Conservation (phyloP, 2,113 vertebrate species). For the Toxotes chatareus region DNA sequence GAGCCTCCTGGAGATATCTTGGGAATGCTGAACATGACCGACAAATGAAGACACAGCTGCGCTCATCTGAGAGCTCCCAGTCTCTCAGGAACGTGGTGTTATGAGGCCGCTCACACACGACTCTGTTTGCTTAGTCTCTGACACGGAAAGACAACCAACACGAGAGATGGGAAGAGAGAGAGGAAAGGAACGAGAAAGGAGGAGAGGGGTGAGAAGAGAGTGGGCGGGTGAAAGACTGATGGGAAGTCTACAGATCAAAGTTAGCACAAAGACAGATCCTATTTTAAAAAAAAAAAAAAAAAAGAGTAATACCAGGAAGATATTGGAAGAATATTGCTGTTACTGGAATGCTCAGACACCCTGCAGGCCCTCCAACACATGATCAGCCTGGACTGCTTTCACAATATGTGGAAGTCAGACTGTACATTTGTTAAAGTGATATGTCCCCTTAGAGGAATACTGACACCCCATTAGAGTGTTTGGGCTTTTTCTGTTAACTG, state of each 20-base stretch:
- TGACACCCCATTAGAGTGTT: not conserved
- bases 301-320: slow-evolving; percentile 19
- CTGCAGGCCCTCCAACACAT: slow-evolving; percentile 11
- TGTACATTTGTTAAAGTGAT: slow-evolving; percentile 11
- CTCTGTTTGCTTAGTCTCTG: slow-evolving; percentile 84
- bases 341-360: slow-evolving; percentile 20
- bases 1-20: slow-evolving; percentile 70
- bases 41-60: slow-evolving; percentile 79
- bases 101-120: slow-evolving; percentile 75
- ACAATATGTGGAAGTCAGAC: slow-evolving; percentile 14
- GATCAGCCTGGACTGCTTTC: slow-evolving; percentile 20
- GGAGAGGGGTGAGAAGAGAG: slow-evolving; percentile 10
- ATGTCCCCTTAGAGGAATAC: not conserved
- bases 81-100: slow-evolving; percentile 70
- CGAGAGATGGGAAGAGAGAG: slow-evolving; percentile 36
- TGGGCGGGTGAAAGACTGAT: slow-evolving; percentile 30
- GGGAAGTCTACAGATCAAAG: slow-evolving; percentile 42
- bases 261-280: slow-evolving; percentile 24
- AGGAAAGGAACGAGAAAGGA: not conserved
- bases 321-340: slow-evolving; percentile 9
- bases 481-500: not conserved
- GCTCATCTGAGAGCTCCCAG: slow-evolving; percentile 52
- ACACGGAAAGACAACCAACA: slow-evolving; percentile 79
- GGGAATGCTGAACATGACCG: slow-evolving; percentile 76
- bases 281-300: not conserved